These are phyloP conservation scores for Apodemus speciosus DNA, from an alignment of 2,113 vertebrate species.

Conservation along the genomic window DNA sequence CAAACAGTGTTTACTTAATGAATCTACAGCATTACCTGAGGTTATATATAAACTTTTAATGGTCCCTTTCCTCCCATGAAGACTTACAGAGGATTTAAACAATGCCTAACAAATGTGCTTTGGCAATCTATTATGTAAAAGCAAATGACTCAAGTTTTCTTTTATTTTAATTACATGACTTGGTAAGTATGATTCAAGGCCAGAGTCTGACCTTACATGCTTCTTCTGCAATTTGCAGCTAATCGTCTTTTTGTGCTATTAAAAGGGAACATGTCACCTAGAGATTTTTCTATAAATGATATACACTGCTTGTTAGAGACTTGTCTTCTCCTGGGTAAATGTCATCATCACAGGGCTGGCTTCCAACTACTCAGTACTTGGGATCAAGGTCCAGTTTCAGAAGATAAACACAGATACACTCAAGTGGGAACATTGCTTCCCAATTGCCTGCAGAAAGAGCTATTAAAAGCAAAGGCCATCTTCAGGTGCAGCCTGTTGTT, in stretches of 20 bases:
- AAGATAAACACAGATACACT: not conserved
- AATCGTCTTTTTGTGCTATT: conserved; percentile 1
- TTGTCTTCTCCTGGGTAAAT: not conserved
- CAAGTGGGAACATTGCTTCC: not conserved
- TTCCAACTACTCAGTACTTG: not conserved
- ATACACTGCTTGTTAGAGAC: not conserved
- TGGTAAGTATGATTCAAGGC: conserved; percentile 13
- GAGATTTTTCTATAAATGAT: conserved; percentile 7
- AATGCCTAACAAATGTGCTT: conserved; percentile 27
- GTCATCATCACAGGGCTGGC: not conserved
- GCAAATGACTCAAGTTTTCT: conserved; percentile 35
- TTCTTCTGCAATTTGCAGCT: not conserved
- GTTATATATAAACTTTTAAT: conserved; percentile 35
- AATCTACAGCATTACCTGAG: conserved; percentile 1
- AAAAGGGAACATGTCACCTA: not conserved
- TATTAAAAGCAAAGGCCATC: not conserved
- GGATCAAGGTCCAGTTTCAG: not conserved
- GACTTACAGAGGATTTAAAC: conserved; percentile 18
- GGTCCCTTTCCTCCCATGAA: not conserved
- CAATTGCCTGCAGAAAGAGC: not conserved
- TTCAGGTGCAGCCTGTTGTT: not conserved
- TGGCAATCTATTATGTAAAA: conserved; percentile 5
- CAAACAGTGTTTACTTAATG: conserved; percentile 34
- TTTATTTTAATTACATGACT: conserved; percentile 32
- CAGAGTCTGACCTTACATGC: not conserved